Percentiles rank a stretch among this genome's conserved stretches.
Conservation (phyloP, 2,888 invertebrate genomes). For the Drosophila affinis region DNA sequence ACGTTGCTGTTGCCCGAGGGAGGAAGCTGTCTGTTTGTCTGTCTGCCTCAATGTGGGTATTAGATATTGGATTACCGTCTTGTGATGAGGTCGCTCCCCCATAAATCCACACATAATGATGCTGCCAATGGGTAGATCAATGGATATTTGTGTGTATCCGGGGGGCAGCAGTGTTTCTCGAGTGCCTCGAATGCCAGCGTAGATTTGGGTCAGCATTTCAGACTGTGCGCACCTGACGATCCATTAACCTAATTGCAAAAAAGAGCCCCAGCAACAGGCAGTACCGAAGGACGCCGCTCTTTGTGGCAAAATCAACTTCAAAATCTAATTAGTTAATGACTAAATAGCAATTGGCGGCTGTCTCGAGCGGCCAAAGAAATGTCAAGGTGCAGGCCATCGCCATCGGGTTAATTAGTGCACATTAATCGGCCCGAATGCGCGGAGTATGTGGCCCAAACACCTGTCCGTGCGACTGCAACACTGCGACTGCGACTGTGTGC, state of each 20-base stretch:
- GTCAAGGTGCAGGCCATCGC: conserved; percentile 14
- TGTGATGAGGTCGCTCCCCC: not conserved
- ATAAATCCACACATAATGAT: conserved; percentile 13
- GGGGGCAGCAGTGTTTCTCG: not conserved
- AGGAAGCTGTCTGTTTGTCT: conserved; percentile 20
- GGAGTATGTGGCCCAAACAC: conserved; percentile 51
- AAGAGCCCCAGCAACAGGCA: conserved; percentile 35
- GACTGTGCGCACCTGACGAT: conserved; percentile 35
- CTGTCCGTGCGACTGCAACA: conserved; percentile 13
- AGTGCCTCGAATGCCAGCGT: not conserved
- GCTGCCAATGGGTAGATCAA: conserved; percentile 17
- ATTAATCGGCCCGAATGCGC: conserved; percentile 33
- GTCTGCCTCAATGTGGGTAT: conserved; percentile 15
- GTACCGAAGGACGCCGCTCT: too few relatives aligned
- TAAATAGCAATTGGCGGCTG: not conserved
- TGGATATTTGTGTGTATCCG: not conserved
- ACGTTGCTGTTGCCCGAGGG: conserved; percentile 8
- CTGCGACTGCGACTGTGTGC: conserved; percentile 22
- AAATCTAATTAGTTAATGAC: conserved; percentile 64
- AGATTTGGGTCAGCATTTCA: not conserved
- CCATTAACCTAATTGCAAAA: conserved; percentile 74
- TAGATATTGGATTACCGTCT: conserved; percentile 23
- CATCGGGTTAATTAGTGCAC: conserved; percentile 56
- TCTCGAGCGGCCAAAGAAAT: conserved; percentile 7
- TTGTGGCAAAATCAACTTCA: too few relatives aligned